Evolutionary conservation across 2,888 invertebrate genomes (phyloP).

Genomic region (Amaurobius ferox): DNA sequence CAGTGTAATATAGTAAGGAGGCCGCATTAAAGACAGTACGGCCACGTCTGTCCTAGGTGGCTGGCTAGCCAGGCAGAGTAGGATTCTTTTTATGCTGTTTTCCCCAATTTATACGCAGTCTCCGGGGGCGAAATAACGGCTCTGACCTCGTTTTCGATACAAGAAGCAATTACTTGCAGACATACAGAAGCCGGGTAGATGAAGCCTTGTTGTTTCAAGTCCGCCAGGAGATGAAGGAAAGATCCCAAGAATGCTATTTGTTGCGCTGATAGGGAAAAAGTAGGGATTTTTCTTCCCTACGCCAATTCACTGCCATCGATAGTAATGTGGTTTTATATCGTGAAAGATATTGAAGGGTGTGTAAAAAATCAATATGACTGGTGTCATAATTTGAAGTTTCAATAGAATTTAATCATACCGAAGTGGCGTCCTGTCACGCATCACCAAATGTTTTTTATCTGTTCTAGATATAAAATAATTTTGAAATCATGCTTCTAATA

Average conservation of each 20-base stretch:
- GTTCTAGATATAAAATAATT: no score
- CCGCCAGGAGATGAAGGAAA: neutral
- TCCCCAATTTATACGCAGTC: conserved; percentile 58
- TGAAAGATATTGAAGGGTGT: no score
- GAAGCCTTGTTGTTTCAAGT: conserved; percentile 39
- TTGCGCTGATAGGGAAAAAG: neutral
- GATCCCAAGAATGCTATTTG: neutral
- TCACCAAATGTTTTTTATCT: no score
- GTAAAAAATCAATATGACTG: no score
- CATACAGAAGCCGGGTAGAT: conserved; percentile 20
- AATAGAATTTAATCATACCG: no score
- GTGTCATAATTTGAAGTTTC: no score
- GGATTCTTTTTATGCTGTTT: conserved; percentile 20
- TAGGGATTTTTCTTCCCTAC: neutral
- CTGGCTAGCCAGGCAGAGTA: neutral
- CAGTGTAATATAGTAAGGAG: conserved; percentile 60
- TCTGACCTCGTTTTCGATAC: conserved; percentile 69
- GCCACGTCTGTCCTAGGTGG: conserved; percentile 16
- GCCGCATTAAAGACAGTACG: conserved; percentile 55
- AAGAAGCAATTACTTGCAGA: conserved; percentile 57
- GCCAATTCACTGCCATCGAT: neutral
- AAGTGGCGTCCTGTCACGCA: no score
- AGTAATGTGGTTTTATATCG: no score
- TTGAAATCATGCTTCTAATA: no score
- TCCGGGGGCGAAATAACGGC: conserved; percentile 49